Percentiles rank a stretch among this genome's conserved stretches.
Evolutionary conservation across 2,888 invertebrate genomes (phyloP).

Genomic region (Pimpla rufipes): DNA sequence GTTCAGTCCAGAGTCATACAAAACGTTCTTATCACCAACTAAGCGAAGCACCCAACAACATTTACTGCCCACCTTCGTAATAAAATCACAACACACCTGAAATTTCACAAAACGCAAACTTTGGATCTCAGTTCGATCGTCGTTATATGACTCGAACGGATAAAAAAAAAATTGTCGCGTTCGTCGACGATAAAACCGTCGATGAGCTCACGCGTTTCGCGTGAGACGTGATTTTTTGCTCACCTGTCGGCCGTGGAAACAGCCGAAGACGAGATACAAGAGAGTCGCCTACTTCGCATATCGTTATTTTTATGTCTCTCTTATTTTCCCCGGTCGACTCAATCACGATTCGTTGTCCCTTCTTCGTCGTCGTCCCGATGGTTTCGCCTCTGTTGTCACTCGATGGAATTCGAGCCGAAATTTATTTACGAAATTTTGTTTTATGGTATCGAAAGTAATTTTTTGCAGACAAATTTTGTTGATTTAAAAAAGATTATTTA

Average conservation of each 20-base stretch:
- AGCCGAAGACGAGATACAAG: background rate
- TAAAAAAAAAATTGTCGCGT: background rate
- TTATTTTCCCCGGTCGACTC: slow-evolving; percentile 8
- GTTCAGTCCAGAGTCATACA: no score
- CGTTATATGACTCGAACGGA: background rate
- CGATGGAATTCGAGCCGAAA: slow-evolving; percentile 32
- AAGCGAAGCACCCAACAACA: no score
- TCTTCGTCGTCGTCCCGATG: background rate
- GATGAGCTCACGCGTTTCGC: slow-evolving; percentile 52
- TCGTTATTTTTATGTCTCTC: background rate
- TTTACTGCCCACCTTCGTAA: no score
- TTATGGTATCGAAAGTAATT: no score
- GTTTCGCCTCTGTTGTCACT: slow-evolving; percentile 32
- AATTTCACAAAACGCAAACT: no score
- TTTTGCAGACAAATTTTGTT: no score
- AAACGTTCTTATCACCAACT: no score
- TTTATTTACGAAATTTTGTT: no score
- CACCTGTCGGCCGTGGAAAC: slow-evolving; percentile 23
- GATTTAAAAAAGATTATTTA: no score
- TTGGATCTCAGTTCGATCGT: background rate
- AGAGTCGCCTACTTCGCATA: slow-evolving; percentile 2
- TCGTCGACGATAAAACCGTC: slow-evolving; percentile 24
- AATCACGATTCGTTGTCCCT: slow-evolving; percentile 18
- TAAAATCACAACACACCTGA: no score
- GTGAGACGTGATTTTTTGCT: slow-evolving; percentile 39